phyloP scores from a whole-genome alignment of 1,140 invertebrate species.

The Rhopalosiphum padi region DNA sequence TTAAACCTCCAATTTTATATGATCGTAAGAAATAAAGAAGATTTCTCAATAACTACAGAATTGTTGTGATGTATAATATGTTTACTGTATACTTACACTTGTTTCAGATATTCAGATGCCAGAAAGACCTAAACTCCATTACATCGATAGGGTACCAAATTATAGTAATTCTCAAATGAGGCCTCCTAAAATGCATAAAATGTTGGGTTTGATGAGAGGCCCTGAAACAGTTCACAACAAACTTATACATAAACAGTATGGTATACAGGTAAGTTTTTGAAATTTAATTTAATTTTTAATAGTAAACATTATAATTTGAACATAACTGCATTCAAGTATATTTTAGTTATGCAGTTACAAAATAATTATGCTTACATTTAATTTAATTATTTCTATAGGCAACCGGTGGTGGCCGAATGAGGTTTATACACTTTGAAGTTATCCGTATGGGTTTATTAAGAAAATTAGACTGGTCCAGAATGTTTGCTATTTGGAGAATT shows the following conservation, averaged over 20 bases:
- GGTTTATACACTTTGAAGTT: constrained; percentile 85
- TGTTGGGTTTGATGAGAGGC: constrained; percentile 83
- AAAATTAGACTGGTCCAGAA: constrained; percentile 77
- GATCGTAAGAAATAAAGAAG: constrained; percentile 51
- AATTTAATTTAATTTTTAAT: not conserved
- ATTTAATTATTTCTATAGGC: constrained; percentile 68
- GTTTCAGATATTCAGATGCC: constrained; percentile 69
- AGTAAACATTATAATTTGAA: not conserved
- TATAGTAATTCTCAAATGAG: constrained; percentile 69
- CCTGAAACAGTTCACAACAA: constrained; percentile 85
- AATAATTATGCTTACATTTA: not conserved
- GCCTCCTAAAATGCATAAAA: constrained; percentile 84
- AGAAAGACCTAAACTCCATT: constrained; percentile 72
- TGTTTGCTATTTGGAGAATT: constrained; percentile 96
- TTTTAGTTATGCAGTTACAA: not conserved
- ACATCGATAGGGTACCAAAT: constrained; percentile 76
- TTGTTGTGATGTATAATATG: not conserved
- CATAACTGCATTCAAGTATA: not conserved
- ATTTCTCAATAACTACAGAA: not conserved
- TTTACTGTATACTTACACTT: not conserved
- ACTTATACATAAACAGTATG: constrained; percentile 88
- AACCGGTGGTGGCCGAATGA: constrained; percentile 81
- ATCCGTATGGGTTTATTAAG: constrained; percentile 78
- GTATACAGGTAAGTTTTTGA: constrained; percentile 77
- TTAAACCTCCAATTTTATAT: constrained; percentile 58